phyloP scores from a whole-genome alignment of 2,113 vertebrate genomes.

The Perca schrenkii region DNA sequence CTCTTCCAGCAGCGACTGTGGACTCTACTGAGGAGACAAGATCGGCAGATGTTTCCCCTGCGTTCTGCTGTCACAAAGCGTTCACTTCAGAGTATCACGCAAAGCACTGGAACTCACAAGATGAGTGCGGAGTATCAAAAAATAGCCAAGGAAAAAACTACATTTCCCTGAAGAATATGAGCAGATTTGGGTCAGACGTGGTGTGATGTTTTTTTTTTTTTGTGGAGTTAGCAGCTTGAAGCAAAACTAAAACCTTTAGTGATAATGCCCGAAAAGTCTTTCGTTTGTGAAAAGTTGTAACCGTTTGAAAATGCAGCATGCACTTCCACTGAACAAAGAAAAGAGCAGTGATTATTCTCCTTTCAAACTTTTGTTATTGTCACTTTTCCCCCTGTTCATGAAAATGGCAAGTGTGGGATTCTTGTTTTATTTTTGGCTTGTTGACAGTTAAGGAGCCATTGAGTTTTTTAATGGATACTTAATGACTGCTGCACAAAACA shows the following conservation, averaged over 20 bases:
- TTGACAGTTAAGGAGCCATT: constrained; percentile 69
- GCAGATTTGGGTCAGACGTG: constrained; percentile 62
- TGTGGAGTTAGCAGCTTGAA: constrained; percentile 43
- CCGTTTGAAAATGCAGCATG: constrained; percentile 23
- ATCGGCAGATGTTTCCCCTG: constrained; percentile 47
- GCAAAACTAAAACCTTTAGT: constrained; percentile 40
- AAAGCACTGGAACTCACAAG: constrained; percentile 24
- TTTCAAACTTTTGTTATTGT: constrained; percentile 60
- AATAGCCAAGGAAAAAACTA: constrained; percentile 48
- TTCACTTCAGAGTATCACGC: constrained; percentile 35
- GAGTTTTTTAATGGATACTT: constrained; percentile 72
- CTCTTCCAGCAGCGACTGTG: constrained; percentile 17
- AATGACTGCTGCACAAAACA: constrained; percentile 61
- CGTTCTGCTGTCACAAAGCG: constrained; percentile 53
- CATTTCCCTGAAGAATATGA: constrained; percentile 48
- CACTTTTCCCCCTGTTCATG: constrained; percentile 32
- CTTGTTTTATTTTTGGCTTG: constrained; percentile 67
- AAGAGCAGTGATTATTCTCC: constrained; percentile 47
- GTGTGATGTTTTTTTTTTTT: constrained; percentile 21
- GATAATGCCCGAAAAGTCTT: constrained; percentile 22
- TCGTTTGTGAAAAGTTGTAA: constrained; percentile 34
- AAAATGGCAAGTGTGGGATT: constrained; percentile 40
- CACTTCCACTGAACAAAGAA: constrained; percentile 19
- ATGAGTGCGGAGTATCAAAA: constrained; percentile 42
- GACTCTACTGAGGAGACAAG: constrained; percentile 29